Evolutionary conservation across 2,797 vertebrate species (phyloP).

Genomic region (Sandelia bainsii): DNA sequence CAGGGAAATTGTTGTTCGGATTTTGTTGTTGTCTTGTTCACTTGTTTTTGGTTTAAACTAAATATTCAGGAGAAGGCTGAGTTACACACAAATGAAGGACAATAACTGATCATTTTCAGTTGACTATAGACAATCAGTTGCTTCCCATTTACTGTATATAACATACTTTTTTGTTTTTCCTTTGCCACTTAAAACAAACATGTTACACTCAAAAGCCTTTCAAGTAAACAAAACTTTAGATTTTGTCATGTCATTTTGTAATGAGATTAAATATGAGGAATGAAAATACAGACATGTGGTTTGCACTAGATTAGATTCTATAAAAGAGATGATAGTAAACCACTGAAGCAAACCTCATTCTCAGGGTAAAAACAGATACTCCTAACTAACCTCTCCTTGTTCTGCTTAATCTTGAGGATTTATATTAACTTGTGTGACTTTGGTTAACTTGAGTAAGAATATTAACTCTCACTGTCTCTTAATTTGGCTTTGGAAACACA

Average conservation of each 20-base stretch:
- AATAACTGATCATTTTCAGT: too few species aligned
- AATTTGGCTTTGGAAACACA: not conserved
- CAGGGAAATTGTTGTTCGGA: too few species aligned
- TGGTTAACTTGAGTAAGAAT: not conserved
- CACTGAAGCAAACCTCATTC: not conserved
- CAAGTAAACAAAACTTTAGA: too few species aligned
- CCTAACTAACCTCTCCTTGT: not conserved
- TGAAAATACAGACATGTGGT: not conserved
- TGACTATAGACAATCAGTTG: too few species aligned
- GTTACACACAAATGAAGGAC: too few species aligned
- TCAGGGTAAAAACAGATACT: not conserved
- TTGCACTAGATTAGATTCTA: not conserved
- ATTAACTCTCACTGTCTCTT: not conserved
- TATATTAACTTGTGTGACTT: not conserved
- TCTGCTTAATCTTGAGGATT: not conserved
- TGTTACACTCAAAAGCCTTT: too few species aligned
- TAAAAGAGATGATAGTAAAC: not conserved
- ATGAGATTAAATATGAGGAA: not conserved
- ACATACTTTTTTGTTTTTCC: too few species aligned
- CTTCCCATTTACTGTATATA: too few species aligned
- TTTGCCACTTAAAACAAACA: too few species aligned
- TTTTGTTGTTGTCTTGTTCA: too few species aligned
- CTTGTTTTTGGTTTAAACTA: too few species aligned
- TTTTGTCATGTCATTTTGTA: not conserved
- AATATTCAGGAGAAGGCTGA: too few species aligned